Conservation (phyloP, 1,140 invertebrate species). For the Sitodiplosis mosellana region DNA sequence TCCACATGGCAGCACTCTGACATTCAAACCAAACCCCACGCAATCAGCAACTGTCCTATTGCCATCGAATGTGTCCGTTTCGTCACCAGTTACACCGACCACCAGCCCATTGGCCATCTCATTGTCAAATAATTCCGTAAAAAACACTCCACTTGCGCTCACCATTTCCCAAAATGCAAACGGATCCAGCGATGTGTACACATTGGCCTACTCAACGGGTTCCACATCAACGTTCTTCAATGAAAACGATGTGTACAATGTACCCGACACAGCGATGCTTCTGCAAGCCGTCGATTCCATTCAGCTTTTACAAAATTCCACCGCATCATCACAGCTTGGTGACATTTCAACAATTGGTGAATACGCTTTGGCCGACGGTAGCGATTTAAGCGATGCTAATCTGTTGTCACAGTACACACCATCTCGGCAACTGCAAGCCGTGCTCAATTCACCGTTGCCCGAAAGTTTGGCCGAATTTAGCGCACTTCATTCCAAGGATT, state of each 20-base stretch:
- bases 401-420: constrained; percentile 1
- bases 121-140: constrained; percentile 10
- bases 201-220: constrained; percentile 21
- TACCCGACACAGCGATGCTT: constrained; percentile 45
- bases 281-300: constrained; percentile 41
- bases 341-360: constrained; percentile 48
- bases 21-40: constrained; percentile 19
- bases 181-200: constrained; percentile 15
- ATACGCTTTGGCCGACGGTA: constrained; percentile 26
- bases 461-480: constrained; percentile 65
- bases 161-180: constrained; percentile 16
- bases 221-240: constrained; percentile 15
- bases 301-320: constrained; percentile 46
- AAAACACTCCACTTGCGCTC: constrained; percentile 15
- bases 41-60: constrained; percentile 17
- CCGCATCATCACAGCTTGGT: constrained; percentile 39
- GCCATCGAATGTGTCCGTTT: constrained; percentile 5
- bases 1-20: constrained; percentile 6
- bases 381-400: constrained; percentile 6
- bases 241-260: constrained; percentile 49
- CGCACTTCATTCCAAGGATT: constrained; percentile 42
- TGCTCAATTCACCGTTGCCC: constrained; percentile 52
- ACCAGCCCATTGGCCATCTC: constrained; percentile 9
- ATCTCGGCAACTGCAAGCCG: constrained; percentile 35
- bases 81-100: constrained; percentile 2